Evolutionary conservation across 2,888 invertebrate genomes (phyloP), one percentile per base, ranked within the genome.

Genomic region (Tromatobia lineatoria): DNA sequence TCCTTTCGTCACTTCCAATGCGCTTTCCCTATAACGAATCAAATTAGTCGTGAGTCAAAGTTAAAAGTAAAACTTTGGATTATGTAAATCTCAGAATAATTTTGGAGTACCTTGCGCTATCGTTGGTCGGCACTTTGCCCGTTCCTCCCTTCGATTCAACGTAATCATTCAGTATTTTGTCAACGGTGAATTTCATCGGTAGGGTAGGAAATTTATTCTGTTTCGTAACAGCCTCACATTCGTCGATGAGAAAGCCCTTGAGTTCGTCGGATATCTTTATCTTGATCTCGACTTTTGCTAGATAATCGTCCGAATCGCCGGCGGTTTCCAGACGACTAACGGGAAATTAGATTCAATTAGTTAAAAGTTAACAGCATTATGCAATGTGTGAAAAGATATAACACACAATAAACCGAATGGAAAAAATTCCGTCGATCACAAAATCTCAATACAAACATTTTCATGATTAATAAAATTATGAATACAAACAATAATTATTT

Each of bases 261-360:
- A 99, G 94, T 91, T 98, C 98, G 91, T 99, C 98, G 0, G 99
- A 98, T 78, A 99, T 96, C 94, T 97, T 97, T 34, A 99, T 97
- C 94, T 98, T 97, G 1, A 99, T 96, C 94, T 98, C 98, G 4
- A 91, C 89, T 86, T 92, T 93, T 3, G 91, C 86, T 10, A 90
- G 88, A 84, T 90, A 92, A 42, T 93, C 92, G 69, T 92, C 92
- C 4, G 88, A 89, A 78, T 93, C 93, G 3, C 91, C 88, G 25
- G 91, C 88, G 25, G 92, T 88, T 57, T 93, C 93, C 42, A 90
- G 57, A 11, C 93, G 92, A 70, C 93, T 93, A 70, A 2, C 20
- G 42, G 11, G 38, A 20, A 42, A 50, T 20, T 6, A 74, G 45
- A 67, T 23, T 45, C 11, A 45, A 66, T 80, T 59, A 66, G 13